Base-by-base conservation (phyloP, 2,888 invertebrate species). In the Trissolcus japonicus region DNA sequence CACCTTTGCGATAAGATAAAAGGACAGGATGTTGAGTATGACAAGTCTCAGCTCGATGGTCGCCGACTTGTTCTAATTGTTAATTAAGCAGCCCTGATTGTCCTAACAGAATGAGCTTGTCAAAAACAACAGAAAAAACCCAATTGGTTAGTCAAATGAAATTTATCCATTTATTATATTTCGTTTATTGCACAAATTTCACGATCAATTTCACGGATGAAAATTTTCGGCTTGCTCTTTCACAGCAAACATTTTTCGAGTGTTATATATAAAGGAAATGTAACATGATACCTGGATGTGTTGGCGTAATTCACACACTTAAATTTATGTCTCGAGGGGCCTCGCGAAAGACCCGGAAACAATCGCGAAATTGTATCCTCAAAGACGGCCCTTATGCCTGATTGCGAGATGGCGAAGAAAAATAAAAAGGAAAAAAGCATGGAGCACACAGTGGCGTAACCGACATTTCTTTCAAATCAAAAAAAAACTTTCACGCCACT, bases 1-100 rank as follows among this genome's bases (percentile, higher is more conserved):
- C 71, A 63, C 61, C 74, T 62, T 54, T 50, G 60, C 68, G 84
- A 83, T 83, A 84, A 84, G 84, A 84, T 84, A 84, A 84, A 67
- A 16, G 57, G 76, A 74, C 78, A 60, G 78, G 76, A 79, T 73
- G 75, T 78, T 78, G 60, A 69, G 69, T 66, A 76, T 78, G 76
- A 79, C 79, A 76, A 68, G 79, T 68, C 61, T 69, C 57, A 59
- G 60, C 59, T 59, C 56, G 63, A 43, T 56, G 59, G 29, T 61
- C 55, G 62, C 67, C 40, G 51, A 46, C 48, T 57, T 29, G 63
- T 48, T 59, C 56, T 21, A 55, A 35, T 35, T 35, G 35, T 35
- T 35, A 35, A 35, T 35, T 7, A 35, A 35, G 35, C 35, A 35
- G 35, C 35, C 35, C 35, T 7, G 35, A 11, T 35, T 35, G 35